A percentile compares a stretch with the other conserved stretches of the same genome.
These are phyloP conservation scores for Acanthoscelides obtectus DNA, from an alignment of 2,888 invertebrate species.

Conservation along the genomic window DNA sequence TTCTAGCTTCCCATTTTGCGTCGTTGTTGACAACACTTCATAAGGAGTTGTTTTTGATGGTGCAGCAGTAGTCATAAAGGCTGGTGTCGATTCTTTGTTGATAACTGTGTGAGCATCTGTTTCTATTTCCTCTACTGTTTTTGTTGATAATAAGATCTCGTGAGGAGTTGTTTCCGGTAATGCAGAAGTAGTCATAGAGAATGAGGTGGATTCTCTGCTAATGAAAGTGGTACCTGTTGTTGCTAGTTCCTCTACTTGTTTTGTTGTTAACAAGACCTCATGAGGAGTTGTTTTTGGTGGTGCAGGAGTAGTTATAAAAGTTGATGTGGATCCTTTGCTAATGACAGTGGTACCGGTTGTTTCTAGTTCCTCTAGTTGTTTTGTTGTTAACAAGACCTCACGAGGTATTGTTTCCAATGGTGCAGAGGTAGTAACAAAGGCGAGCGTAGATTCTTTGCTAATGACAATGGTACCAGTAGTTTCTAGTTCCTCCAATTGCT, in stretches of 20 bases:
- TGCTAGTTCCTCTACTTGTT: neutral
- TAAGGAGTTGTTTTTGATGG: too few relatives aligned
- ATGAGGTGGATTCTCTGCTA: neutral
- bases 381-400: neutral
- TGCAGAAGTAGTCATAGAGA: neutral
- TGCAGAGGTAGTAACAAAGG: neutral
- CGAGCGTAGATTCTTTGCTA: neutral
- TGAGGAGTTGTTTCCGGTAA: too few relatives aligned
- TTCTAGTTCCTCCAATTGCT: constrained; percentile 8
- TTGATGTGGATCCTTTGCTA: neutral
- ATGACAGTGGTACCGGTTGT: neutral
- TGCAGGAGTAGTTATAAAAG: neutral
- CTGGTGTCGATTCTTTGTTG: too few relatives aligned
- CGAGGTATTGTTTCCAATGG: neutral
- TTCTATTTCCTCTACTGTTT: too few relatives aligned
- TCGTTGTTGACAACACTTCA: neutral
- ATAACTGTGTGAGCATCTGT: too few relatives aligned
- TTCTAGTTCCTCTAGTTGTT: neutral
- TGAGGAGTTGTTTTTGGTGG: neutral
- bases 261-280: neutral
- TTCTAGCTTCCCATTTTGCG: neutral
- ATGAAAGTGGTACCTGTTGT: neutral
- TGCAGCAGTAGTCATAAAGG: too few relatives aligned
- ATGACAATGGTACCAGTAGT: neutral
- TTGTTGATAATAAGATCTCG: too few relatives aligned